These are phyloP conservation scores for Tachina lurida DNA, from an alignment of 2,888 invertebrate species.

Conservation along the genomic window DNA sequence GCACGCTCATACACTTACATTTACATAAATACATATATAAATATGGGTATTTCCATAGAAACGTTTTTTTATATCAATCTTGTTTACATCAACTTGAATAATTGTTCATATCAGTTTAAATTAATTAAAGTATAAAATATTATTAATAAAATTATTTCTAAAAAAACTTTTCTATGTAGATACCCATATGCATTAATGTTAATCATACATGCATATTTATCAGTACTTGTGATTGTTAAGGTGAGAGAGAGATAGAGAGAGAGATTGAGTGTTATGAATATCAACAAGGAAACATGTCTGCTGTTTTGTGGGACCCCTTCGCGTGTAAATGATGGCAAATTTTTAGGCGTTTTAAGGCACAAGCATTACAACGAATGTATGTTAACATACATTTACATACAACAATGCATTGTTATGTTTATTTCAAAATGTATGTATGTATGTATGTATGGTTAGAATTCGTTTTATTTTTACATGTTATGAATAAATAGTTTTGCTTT, in stretches of 20 bases:
- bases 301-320: slow-evolving; percentile 9
- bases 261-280: background rate
- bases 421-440: background rate
- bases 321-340: slow-evolving; percentile 29
- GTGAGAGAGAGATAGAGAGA: too few relatives aligned
- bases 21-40: background rate
- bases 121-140: too few relatives aligned
- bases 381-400: background rate
- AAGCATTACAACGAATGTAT: slow-evolving; percentile 6
- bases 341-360: slow-evolving; percentile 36
- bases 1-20: background rate
- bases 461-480: background rate
- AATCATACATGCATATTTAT: background rate
- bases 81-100: too few relatives aligned
- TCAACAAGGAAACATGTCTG: slow-evolving; percentile 19
- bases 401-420: background rate
- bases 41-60: background rate
- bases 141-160: too few relatives aligned
- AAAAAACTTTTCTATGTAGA: too few relatives aligned
- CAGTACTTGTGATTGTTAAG: background rate
- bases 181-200: too few relatives aligned
- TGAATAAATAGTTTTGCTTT: slow-evolving; percentile 21
- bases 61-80: too few relatives aligned
- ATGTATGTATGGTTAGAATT: background rate
- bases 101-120: too few relatives aligned